A percentile compares a stretch with the other conserved stretches of the same genome.
Conservation (phyloP, 2,888 invertebrate species). For the Lysandra coridon region DNA sequence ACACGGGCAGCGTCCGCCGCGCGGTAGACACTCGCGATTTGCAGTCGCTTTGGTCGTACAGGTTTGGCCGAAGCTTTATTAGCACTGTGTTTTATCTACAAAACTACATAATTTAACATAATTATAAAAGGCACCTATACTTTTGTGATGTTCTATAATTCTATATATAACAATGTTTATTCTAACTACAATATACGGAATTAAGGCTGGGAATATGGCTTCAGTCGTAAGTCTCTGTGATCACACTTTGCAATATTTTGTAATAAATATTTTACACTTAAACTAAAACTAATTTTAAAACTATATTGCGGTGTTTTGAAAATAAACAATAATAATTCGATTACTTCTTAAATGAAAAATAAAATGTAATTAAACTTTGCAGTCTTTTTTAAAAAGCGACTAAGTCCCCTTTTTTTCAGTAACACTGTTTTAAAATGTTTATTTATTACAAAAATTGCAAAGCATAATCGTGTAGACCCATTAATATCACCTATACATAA, state of each 20-base stretch:
- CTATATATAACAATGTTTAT: slow-evolving; percentile 18
- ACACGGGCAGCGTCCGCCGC: no score
- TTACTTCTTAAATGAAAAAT: not conserved
- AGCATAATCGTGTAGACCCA: not conserved
- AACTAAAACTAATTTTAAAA: not conserved
- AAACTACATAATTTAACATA: not conserved
- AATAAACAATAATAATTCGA: not conserved
- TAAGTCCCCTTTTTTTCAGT: not conserved
- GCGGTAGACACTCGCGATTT: no score
- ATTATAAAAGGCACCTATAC: slow-evolving; percentile 18
- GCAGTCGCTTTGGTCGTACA: no score
- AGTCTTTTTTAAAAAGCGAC: not conserved
- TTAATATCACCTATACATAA: not conserved
- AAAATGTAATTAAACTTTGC: no score
- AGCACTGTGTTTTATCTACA: not conserved
- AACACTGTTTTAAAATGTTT: not conserved
- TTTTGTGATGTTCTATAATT: slow-evolving; percentile 20
- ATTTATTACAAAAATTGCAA: slow-evolving; percentile 1
- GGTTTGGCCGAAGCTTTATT: not conserved
- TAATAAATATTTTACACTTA: not conserved
- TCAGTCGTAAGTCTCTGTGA: slow-evolving; percentile 5
- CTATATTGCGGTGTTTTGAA: not conserved
- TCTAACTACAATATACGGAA: slow-evolving; percentile 1
- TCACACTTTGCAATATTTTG: not conserved
- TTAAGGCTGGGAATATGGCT: slow-evolving; percentile 26